Conservation (phyloP, 1,140 invertebrate genomes). For the Scaptomyza hsui region DNA sequence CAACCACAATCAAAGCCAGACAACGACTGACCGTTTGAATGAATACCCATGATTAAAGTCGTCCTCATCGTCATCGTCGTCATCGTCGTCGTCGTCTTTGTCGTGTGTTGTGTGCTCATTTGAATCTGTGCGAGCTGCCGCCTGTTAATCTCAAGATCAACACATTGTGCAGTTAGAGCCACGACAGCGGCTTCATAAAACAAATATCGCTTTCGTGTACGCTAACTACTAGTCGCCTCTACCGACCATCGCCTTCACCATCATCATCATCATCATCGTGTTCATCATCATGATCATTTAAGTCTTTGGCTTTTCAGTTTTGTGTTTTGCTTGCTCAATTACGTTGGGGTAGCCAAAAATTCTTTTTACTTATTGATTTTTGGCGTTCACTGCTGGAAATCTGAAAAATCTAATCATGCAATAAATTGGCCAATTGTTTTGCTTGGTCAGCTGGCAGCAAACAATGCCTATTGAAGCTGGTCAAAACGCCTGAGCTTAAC, state of each 20-base stretch:
- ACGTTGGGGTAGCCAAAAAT: slow-evolving; percentile 49
- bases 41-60: slow-evolving; percentile 57
- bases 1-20: slow-evolving; percentile 43
- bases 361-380: slow-evolving; percentile 69
- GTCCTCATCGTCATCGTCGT: slow-evolving; percentile 52
- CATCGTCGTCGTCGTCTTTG: slow-evolving; percentile 12
- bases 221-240: slow-evolving; percentile 72
- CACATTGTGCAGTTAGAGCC: slow-evolving; percentile 60
- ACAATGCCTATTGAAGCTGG: slow-evolving; percentile 33
- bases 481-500: slow-evolving; percentile 4
- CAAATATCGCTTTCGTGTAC: slow-evolving; percentile 73
- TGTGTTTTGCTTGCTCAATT: slow-evolving; percentile 68
- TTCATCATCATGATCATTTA: slow-evolving; percentile 14
- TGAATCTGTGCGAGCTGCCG: slow-evolving; percentile 74
- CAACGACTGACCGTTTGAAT: slow-evolving; percentile 43
- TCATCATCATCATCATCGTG: slow-evolving; percentile 21
- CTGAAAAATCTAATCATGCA: slow-evolving; percentile 77
- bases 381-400: slow-evolving; percentile 41
- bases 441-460: slow-evolving; percentile 32
- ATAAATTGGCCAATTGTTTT: slow-evolving; percentile 82
- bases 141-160: slow-evolving; percentile 82
- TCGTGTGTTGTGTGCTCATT: slow-evolving; percentile 64
- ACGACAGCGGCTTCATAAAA: slow-evolving; percentile 69
- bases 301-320: slow-evolving; percentile 38
- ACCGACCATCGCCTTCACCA: slow-evolving; percentile 35